Evolutionary conservation across 2,888 invertebrate species (phyloP).

Genomic region (Craniophora ligustri): DNA sequence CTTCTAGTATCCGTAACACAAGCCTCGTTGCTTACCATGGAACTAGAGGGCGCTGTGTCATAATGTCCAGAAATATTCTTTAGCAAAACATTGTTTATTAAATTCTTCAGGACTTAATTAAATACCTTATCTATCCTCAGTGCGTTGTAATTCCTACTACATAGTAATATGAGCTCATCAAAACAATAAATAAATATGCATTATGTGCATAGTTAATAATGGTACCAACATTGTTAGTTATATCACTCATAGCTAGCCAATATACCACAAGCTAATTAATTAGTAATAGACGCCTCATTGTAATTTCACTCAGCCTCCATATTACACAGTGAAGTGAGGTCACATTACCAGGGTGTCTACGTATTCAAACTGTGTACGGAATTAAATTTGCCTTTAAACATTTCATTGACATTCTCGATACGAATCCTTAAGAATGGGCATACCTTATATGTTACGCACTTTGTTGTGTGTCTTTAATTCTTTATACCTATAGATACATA

Average conservation of each 20-base stretch:
- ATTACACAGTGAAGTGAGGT: slow-evolving; percentile 56
- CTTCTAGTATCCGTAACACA: no score
- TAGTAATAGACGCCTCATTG: slow-evolving; percentile 52
- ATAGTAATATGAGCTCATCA: slow-evolving; percentile 28
- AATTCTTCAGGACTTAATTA: neutral
- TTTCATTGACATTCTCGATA: slow-evolving; percentile 69
- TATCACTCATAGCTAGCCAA: slow-evolving; percentile 22
- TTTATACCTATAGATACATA: no score
- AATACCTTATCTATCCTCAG: slow-evolving; percentile 3
- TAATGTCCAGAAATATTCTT: no score
- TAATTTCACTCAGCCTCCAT: slow-evolving; percentile 59
- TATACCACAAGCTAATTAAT: slow-evolving; percentile 31
- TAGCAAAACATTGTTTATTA: no score
- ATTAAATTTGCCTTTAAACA: slow-evolving; percentile 67
- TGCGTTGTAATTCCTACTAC: no score
- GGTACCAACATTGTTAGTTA: slow-evolving; percentile 24
- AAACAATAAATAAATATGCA: slow-evolving; percentile 28
- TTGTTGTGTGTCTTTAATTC: slow-evolving; percentile 17
- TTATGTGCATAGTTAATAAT: slow-evolving; percentile 29
- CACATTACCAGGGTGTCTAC: slow-evolving; percentile 53
- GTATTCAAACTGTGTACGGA: slow-evolving; percentile 66
- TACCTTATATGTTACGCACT: slow-evolving; percentile 31
- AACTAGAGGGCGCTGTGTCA: no score
- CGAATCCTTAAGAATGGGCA: slow-evolving; percentile 53
- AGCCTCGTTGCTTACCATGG: no score